Evolutionary conservation across 2,888 invertebrate genomes (phyloP).

Genomic region (Polydesmus complanatus): DNA sequence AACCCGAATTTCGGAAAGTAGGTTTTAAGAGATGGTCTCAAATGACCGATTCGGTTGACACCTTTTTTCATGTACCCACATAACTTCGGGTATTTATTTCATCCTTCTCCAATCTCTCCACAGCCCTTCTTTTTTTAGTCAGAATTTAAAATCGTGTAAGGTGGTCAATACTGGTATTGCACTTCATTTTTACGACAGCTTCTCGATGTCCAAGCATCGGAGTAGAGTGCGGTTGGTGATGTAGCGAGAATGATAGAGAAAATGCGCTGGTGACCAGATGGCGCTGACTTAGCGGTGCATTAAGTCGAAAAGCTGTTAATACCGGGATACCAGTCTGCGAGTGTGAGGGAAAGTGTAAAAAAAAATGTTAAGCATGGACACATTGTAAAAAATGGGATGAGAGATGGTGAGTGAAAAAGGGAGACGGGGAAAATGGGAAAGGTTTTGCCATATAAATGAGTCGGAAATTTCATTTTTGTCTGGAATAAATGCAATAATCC

Average conservation of each 20-base stretch:
- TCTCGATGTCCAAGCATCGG: too few species aligned
- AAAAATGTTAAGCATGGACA: background rate
- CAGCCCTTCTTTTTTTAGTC: too few species aligned
- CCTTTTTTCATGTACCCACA: too few species aligned
- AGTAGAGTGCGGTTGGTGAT: background rate
- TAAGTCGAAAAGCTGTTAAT: constrained; percentile 3
- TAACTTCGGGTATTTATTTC: too few species aligned
- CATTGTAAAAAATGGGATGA: background rate
- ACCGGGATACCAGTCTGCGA: background rate
- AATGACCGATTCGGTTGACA: too few species aligned
- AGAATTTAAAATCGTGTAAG: too few species aligned
- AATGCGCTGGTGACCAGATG: background rate
- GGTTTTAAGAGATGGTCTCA: too few species aligned
- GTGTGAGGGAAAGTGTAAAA: background rate
- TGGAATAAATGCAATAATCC: constrained; percentile 3
- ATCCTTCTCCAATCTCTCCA: too few species aligned
- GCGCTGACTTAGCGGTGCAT: background rate
- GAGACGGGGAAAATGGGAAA: background rate
- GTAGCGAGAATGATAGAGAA: background rate
- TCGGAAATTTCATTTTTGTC: background rate
- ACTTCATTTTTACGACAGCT: too few species aligned
- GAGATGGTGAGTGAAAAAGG: background rate
- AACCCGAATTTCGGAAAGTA: too few species aligned
- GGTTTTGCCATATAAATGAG: background rate
- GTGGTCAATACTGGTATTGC: too few species aligned